Evolutionary conservation across 1,140 invertebrate species (phyloP).

Genomic region (Akabosia matsudoensis): DNA sequence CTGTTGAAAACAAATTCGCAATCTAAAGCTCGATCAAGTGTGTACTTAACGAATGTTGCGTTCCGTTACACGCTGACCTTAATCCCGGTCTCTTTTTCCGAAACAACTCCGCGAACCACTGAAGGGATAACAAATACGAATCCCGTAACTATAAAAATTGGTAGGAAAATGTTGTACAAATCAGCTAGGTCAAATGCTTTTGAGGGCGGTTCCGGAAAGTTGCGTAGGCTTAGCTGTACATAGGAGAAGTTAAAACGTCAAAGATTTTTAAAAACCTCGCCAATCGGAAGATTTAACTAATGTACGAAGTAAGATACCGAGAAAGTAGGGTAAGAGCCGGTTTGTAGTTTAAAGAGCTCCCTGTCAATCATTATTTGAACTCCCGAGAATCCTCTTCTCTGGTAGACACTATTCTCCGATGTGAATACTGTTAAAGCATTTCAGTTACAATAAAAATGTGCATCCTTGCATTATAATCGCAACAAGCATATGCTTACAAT

Average conservation of each 20-base stretch:
- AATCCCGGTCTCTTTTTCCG: slow-evolving; percentile 46
- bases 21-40: too few relatives aligned
- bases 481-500: too few relatives aligned
- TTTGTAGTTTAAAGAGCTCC: slow-evolving; percentile 27
- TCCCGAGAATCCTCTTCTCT: slow-evolving; percentile 33
- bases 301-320: too few relatives aligned
- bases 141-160: slow-evolving; percentile 34
- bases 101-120: slow-evolving; percentile 37
- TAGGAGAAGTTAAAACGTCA: slow-evolving; percentile 27
- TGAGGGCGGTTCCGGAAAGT: slow-evolving; percentile 42
- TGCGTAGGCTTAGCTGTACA: slow-evolving; percentile 27
- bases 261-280: too few relatives aligned
- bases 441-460: too few relatives aligned
- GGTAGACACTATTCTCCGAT: too few relatives aligned
- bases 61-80: slow-evolving; percentile 31
- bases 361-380: slow-evolving; percentile 41
- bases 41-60: too few relatives aligned
- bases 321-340: too few relatives aligned
- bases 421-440: too few relatives aligned
- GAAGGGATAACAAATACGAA: slow-evolving; percentile 45
- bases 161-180: slow-evolving; percentile 39
- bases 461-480: too few relatives aligned
- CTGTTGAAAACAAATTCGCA: neutral
- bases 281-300: too few relatives aligned
- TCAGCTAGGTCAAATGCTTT: slow-evolving; percentile 24